Evolutionary conservation across 2,888 invertebrate species (phyloP).

Genomic region (Acheta domesticus): DNA sequence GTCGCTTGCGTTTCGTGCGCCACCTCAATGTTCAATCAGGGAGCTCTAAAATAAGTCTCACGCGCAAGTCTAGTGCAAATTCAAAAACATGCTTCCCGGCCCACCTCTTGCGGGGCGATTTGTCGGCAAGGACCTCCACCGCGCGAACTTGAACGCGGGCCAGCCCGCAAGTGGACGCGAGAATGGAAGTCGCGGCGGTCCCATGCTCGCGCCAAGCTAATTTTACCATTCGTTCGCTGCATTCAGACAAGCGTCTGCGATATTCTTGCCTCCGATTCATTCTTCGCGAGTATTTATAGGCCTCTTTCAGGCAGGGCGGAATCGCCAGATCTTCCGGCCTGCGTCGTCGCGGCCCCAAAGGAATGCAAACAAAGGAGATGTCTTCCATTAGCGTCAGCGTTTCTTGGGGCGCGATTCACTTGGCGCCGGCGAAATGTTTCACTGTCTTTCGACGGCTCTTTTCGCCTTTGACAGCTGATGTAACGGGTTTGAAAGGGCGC

Average conservation of each 20-base stretch:
- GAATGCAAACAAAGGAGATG: slow-evolving; percentile 9
- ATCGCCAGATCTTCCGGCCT: not conserved
- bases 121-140: too few relatives aligned
- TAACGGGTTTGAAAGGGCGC: not conserved
- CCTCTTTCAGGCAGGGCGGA: not conserved
- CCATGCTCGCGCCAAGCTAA: not conserved
- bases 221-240: not conserved
- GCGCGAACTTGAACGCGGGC: too few relatives aligned
- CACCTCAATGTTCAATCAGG: too few relatives aligned
- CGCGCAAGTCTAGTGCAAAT: too few relatives aligned
- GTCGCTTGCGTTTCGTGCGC: too few relatives aligned
- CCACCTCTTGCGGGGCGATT: too few relatives aligned
- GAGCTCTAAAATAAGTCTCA: too few relatives aligned
- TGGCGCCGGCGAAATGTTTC: not conserved
- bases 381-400: not conserved
- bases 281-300: not conserved
- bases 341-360: not conserved
- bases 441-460: slow-evolving; percentile 3
- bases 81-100: too few relatives aligned
- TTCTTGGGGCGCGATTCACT: slow-evolving; percentile 18
- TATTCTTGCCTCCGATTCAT: not conserved
- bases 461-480: not conserved
- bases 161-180: too few relatives aligned
- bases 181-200: not conserved
- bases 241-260: not conserved